phyloP scores from a whole-genome alignment of 1,140 invertebrate genomes.

The Meteorus sp. region DNA sequence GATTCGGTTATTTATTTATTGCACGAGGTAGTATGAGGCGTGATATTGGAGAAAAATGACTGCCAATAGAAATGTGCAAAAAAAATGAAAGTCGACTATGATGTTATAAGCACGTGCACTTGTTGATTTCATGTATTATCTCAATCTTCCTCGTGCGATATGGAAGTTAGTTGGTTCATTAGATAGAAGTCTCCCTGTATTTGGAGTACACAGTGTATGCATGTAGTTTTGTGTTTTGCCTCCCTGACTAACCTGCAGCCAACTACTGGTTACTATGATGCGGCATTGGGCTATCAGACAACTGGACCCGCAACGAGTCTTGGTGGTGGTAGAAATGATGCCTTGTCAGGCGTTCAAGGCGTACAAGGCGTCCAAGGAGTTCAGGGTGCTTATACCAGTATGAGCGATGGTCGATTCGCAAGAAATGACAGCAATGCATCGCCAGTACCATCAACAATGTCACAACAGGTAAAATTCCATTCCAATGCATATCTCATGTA shows the following conservation, averaged over 20 bases:
- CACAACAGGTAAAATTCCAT: slow-evolving; percentile 62
- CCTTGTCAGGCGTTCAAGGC: slow-evolving; percentile 66
- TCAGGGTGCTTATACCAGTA: slow-evolving; percentile 70
- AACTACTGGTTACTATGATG: slow-evolving; percentile 60
- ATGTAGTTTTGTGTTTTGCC: slow-evolving; percentile 60
- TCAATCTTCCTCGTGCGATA: slow-evolving; percentile 3
- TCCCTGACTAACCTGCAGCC: slow-evolving; percentile 58
- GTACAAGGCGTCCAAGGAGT: slow-evolving; percentile 56
- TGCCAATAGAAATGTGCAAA: not conserved
- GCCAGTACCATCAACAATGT: slow-evolving; percentile 75
- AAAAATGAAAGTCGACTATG: not conserved
- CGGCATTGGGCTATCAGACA: slow-evolving; percentile 57
- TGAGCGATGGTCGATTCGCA: slow-evolving; percentile 73
- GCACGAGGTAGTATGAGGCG: slow-evolving; percentile 11
- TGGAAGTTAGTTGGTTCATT: slow-evolving; percentile 31
- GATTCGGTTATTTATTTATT: too few relatives aligned
- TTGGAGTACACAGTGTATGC: slow-evolving; percentile 59
- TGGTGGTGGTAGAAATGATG: slow-evolving; percentile 64
- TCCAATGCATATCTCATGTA: too few relatives aligned
- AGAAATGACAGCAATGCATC: slow-evolving; percentile 82
- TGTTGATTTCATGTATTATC: slow-evolving; percentile 4
- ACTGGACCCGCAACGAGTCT: slow-evolving; percentile 58
- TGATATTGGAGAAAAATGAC: not conserved
- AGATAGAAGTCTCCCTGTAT: slow-evolving; percentile 49
- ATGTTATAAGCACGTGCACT: slow-evolving; percentile 6